phyloP scores from a whole-genome alignment of 2,113 vertebrate genomes.

The Percina caprodes region DNA sequence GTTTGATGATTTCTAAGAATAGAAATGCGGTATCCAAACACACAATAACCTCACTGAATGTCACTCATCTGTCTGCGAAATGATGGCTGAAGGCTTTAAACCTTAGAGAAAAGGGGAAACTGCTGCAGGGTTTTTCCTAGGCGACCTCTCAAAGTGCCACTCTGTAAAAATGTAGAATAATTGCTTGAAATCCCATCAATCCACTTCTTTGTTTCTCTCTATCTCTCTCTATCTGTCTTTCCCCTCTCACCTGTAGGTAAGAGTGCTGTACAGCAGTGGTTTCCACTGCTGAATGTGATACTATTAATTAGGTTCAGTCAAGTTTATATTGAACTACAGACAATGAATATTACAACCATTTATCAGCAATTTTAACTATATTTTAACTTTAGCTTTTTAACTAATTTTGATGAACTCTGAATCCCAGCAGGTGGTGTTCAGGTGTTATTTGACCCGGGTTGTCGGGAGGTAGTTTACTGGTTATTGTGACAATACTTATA shows the following conservation, averaged over 20 bases:
- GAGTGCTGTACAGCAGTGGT: neutral
- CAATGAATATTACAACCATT: neutral
- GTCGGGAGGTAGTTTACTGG: neutral
- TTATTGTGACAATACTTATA: neutral
- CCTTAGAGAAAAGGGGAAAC: constrained; percentile 17
- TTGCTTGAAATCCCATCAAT: constrained; percentile 62
- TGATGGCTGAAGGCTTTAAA: constrained; percentile 61
- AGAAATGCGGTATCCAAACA: constrained; percentile 55
- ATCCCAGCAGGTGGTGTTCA: neutral
- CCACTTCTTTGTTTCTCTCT: constrained; percentile 44
- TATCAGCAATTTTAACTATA: neutral
- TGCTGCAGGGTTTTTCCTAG: constrained; percentile 71
- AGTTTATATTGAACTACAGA: neutral
- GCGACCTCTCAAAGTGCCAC: constrained; percentile 78
- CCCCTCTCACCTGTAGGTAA: constrained; percentile 13
- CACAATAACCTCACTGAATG: constrained; percentile 52
- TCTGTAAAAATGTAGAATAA: constrained; percentile 78
- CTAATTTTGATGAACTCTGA: neutral
- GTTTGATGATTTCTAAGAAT: constrained; percentile 66
- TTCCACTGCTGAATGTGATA: neutral
- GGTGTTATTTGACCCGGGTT: neutral
- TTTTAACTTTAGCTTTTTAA: neutral
- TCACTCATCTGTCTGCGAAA: constrained; percentile 53
- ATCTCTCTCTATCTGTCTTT: constrained; percentile 21
- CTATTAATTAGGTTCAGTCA: neutral